A percentile compares a stretch with the other conserved stretches of the same genome.
phyloP scores from a whole-genome alignment of 2,888 invertebrate species.

The Steinernema carpocapsae region DNA sequence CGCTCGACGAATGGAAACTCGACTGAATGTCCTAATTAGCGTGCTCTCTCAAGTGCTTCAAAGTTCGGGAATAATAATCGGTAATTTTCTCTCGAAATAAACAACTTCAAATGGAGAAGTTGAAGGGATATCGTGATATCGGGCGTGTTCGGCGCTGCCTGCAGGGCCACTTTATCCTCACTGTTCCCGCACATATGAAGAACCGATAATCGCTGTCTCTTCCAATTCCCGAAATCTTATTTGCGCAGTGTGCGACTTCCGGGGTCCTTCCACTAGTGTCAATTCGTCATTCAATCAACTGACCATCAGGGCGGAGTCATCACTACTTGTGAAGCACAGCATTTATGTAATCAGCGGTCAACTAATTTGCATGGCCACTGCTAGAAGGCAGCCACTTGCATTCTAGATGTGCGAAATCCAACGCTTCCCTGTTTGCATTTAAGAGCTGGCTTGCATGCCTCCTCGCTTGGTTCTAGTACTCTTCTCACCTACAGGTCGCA shows the following conservation, averaged over 20 bases:
- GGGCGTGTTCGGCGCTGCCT: no score
- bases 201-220: conserved; percentile 20
- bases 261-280: conserved; percentile 32
- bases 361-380: conserved; percentile 29
- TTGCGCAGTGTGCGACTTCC: conserved; percentile 30
- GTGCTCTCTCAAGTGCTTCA: no score
- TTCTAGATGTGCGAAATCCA: conserved; percentile 30
- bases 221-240: conserved; percentile 34
- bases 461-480: neutral
- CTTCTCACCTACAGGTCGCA: neutral
- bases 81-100: no score
- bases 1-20: no score
- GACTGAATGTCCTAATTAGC: no score
- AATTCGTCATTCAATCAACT: conserved; percentile 35
- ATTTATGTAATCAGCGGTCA: conserved; percentile 35
- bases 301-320: conserved; percentile 32
- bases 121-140: no score
- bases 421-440: conserved; percentile 30
- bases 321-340: conserved; percentile 30
- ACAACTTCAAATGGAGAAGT: no score
- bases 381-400: conserved; percentile 16
- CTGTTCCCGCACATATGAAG: conserved; percentile 10
- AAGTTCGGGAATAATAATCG: no score
- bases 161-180: neutral
- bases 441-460: neutral